phyloP scores from a whole-genome alignment of 2,113 vertebrate species.

The Eolophus roseicapilla region DNA sequence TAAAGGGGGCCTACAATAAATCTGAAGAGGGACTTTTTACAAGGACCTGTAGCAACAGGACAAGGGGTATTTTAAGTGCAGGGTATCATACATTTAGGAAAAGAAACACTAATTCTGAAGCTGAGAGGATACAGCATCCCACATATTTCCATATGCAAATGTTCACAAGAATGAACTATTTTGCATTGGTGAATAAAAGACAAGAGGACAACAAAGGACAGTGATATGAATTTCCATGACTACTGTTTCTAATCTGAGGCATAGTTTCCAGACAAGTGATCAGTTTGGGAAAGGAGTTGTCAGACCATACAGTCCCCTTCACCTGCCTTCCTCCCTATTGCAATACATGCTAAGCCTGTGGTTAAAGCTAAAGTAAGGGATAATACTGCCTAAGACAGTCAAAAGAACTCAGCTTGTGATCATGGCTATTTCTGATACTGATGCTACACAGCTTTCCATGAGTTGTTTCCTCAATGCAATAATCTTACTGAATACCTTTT shows the following conservation, averaged over 20 bases:
- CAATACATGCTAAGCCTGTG: background rate
- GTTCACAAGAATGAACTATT: background rate
- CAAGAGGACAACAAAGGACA: background rate
- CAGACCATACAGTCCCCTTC: background rate
- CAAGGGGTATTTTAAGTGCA: background rate
- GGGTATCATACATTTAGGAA: background rate
- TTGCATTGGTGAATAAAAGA: background rate
- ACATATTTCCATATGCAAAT: background rate
- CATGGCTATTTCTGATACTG: background rate
- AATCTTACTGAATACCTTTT: background rate
- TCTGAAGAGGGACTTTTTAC: background rate
- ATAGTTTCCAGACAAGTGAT: background rate
- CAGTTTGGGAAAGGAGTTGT: background rate
- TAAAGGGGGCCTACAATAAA: background rate
- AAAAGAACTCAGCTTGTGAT: background rate
- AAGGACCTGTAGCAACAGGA: background rate
- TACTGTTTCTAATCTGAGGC: background rate
- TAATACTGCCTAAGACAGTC: background rate
- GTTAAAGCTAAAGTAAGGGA: background rate
- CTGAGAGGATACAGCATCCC: background rate
- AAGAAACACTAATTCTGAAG: background rate
- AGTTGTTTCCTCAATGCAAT: background rate
- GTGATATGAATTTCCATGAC: background rate
- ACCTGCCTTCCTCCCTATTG: background rate
- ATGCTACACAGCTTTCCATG: background rate